These are phyloP conservation scores for Tillus elongatus DNA, from an alignment of 2,888 invertebrate genomes.

Conservation along the genomic window DNA sequence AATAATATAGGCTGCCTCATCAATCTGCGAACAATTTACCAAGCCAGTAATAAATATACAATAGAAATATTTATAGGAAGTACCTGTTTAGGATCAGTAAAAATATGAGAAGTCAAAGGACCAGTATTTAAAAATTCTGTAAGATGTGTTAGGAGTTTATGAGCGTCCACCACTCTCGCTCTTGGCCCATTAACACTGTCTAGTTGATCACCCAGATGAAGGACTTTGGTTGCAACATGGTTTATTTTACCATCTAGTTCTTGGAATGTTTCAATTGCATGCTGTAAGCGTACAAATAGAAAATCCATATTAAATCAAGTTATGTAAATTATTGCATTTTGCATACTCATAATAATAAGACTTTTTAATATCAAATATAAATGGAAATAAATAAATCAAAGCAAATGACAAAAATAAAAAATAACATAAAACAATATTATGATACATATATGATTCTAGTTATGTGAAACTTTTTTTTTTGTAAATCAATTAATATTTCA, in stretches of 20 bases:
- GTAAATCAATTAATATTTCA: too few species aligned
- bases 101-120: constrained; percentile 74
- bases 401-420: constrained; percentile 16
- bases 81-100: constrained; percentile 75
- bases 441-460: not conserved
- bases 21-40: constrained; percentile 50
- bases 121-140: constrained; percentile 85
- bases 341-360: too few species aligned
- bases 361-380: too few species aligned
- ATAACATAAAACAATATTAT: not conserved
- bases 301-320: too few species aligned
- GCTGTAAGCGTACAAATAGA: too few species aligned
- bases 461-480: too few species aligned
- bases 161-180: constrained; percentile 89
- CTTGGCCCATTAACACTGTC: constrained; percentile 94
- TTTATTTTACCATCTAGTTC: constrained; percentile 93
- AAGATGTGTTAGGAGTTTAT: constrained; percentile 84
- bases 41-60: constrained; percentile 1
- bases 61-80: constrained; percentile 6
- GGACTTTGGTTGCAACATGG: constrained; percentile 92
- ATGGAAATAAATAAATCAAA: too few species aligned
- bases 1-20: constrained; percentile 94
- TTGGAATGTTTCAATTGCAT: constrained; percentile 79
- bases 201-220: constrained; percentile 96
- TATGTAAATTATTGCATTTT: too few species aligned